These are phyloP conservation scores for Diaprepes abbreviatus DNA, from an alignment of 2,888 invertebrate genomes.

Conservation along the genomic window DNA sequence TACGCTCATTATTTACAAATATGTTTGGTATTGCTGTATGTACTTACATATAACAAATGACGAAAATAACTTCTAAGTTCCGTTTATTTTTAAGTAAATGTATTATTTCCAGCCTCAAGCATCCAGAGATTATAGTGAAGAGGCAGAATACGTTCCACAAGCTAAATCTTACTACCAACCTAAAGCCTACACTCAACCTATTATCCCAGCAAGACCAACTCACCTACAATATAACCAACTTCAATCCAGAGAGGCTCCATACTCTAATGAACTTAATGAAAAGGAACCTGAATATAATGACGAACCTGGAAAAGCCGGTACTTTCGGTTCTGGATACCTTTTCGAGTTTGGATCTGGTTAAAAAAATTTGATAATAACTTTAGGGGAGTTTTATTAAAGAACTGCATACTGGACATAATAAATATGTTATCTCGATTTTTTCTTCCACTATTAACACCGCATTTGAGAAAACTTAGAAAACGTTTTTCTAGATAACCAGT, in stretches of 20 bases:
- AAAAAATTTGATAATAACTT: slow-evolving; percentile 31
- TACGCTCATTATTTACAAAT: too few relatives aligned
- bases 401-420: not conserved
- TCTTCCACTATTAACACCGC: too few relatives aligned
- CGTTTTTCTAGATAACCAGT: too few relatives aligned
- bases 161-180: slow-evolving; percentile 52
- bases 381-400: not conserved
- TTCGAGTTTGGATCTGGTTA: slow-evolving; percentile 74
- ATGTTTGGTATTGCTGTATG: too few relatives aligned
- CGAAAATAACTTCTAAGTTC: too few relatives aligned
- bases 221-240: slow-evolving; percentile 31
- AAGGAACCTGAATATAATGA: slow-evolving; percentile 63
- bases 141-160: slow-evolving; percentile 58
- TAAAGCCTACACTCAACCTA: slow-evolving; percentile 37
- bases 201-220: slow-evolving; percentile 31
- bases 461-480: too few relatives aligned
- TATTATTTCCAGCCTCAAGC: slow-evolving; percentile 28
- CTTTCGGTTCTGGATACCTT: slow-evolving; percentile 75
- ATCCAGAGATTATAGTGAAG: slow-evolving; percentile 52
- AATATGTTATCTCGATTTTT: too few relatives aligned
- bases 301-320: slow-evolving; percentile 70
- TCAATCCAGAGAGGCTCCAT: slow-evolving; percentile 47
- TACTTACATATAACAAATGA: too few relatives aligned
- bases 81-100: not conserved
- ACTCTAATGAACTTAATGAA: slow-evolving; percentile 53